Base-by-base conservation (phyloP, 64 coral and sea anemone genomes). In the Catalaphyllia jardinei region DNA sequence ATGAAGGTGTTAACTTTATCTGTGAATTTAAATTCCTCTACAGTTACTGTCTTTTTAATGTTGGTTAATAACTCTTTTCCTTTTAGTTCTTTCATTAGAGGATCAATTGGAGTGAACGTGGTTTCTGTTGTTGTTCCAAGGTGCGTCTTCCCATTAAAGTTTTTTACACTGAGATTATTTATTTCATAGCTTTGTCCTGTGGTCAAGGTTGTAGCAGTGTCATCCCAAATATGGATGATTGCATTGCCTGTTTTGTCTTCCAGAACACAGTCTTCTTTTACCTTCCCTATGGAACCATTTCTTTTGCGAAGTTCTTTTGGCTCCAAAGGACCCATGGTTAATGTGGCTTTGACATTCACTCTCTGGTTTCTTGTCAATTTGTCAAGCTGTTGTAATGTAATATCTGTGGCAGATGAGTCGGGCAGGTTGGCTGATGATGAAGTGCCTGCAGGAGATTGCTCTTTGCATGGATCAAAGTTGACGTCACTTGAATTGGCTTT, bases 211-310 rank as follows among this genome's bases (percentile, higher is more conserved):
- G 39, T 72, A 67, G 39, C 29, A 59, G 38, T 90, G 29, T 91
- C 60, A 87, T 94, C 93, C 93, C 93, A 87, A 29, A 94, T 27
- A 82, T 94, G 88, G 38, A 94, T 87, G 18, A 49, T 91, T 52
- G 93, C 83, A 82, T 87, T n/a, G 19, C 88, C 88, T 46, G 93
- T 91, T 75, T 46, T 64, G 46, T 94, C 77, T 86, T 94, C 93
- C 4, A 94, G 61, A 30, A 90, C 25, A 50, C 93, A 94, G 52
- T 94, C 93, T 76, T 94, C 93, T 42, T 94, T 94, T 74, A 94
- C 82, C 11, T 1, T 50, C 10, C 82, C 82, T 92, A 29, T 87
- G 12, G 35, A 42, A 55, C 73, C 92, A 85, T 94, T 94, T 76
- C 92, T 88, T 82, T 94, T 94, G 29, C 4, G 5, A 63, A 89